These are phyloP conservation scores for Trogon melanurus DNA, from an alignment of 2,113 vertebrate species.

Conservation along the genomic window DNA sequence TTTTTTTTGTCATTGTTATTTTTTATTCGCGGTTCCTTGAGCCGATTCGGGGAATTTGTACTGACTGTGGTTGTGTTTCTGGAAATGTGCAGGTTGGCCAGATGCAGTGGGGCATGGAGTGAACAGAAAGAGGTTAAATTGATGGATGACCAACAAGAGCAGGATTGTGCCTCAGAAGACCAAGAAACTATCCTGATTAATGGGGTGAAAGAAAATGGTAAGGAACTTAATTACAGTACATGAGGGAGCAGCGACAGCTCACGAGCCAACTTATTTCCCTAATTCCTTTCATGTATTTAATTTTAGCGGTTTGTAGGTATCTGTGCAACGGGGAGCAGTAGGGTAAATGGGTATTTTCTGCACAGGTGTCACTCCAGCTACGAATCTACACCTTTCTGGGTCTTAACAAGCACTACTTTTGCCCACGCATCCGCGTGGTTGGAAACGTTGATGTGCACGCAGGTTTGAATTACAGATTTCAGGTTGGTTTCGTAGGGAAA, in stretches of 20 bases:
- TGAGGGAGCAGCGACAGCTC: constrained; percentile 6
- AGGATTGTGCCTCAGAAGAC: constrained; percentile 88
- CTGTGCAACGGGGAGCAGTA: neutral
- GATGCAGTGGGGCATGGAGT: constrained; percentile 87
- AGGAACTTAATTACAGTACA: constrained; percentile 70
- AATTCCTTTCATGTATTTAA: neutral
- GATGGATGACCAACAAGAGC: constrained; percentile 97
- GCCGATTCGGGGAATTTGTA: constrained; percentile 40
- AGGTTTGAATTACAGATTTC: neutral
- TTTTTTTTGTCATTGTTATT: neutral
- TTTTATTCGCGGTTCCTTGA: constrained; percentile 34
- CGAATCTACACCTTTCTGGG: neutral
- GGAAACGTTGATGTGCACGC: neutral
- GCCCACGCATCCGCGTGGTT: neutral
- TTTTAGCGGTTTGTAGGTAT: neutral
- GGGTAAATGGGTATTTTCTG: neutral
- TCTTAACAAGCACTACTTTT: neutral
- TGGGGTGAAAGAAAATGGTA: constrained; percentile 89
- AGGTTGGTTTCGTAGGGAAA: neutral
- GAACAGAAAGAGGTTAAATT: constrained; percentile 87
- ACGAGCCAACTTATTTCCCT: constrained; percentile 23
- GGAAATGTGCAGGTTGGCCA: constrained; percentile 84
- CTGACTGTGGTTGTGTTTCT: constrained; percentile 76
- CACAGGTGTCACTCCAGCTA: neutral
- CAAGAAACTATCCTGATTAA: constrained; percentile 88